Evolutionary conservation across 1,140 invertebrate species (phyloP).

Genomic region (Listronotus oregonensis): DNA sequence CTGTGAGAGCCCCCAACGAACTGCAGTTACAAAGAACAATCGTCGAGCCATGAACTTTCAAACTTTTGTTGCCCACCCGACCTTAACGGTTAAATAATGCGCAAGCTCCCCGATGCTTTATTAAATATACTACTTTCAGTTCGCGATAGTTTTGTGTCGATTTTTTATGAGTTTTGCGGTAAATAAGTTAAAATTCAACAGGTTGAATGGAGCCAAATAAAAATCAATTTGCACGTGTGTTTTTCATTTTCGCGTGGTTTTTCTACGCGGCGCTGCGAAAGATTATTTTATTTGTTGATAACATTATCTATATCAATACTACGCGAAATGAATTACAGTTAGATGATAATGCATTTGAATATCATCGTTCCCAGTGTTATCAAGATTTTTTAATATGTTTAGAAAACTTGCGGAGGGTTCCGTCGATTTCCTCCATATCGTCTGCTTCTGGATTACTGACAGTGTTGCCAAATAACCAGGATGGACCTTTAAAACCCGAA

Average conservation of each 20-base stretch:
- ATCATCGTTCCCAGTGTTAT: slow-evolving; percentile 15
- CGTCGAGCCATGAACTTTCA: slow-evolving; percentile 29
- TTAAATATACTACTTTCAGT: slow-evolving; percentile 25
- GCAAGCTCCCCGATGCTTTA: slow-evolving; percentile 7
- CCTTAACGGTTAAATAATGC: slow-evolving; percentile 13
- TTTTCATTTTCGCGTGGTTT: slow-evolving; percentile 31
- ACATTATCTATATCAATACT: slow-evolving; percentile 36
- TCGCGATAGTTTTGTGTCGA: not conserved
- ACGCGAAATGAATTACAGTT: slow-evolving; percentile 4
- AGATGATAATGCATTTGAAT: slow-evolving; percentile 14
- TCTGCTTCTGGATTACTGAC: slow-evolving; percentile 44
- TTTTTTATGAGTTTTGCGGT: slow-evolving; percentile 7
- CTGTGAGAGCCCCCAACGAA: not conserved
- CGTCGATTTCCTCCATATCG: slow-evolving; percentile 48
- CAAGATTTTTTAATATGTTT: slow-evolving; percentile 37
- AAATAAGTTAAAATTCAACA: slow-evolving; percentile 17
- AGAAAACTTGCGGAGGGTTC: slow-evolving; percentile 39
- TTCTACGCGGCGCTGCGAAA: slow-evolving; percentile 22
- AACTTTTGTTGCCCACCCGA: slow-evolving; percentile 22
- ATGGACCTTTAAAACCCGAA: slow-evolving; percentile 39
- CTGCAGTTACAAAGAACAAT: not conserved
- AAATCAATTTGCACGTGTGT: slow-evolving; percentile 19
- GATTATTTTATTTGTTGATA: slow-evolving; percentile 40
- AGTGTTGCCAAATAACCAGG: slow-evolving; percentile 42
- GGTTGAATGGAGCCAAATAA: slow-evolving; percentile 16